Conservation (phyloP, 2,797 vertebrate genomes). For the Phataginus tetradactyla region DNA sequence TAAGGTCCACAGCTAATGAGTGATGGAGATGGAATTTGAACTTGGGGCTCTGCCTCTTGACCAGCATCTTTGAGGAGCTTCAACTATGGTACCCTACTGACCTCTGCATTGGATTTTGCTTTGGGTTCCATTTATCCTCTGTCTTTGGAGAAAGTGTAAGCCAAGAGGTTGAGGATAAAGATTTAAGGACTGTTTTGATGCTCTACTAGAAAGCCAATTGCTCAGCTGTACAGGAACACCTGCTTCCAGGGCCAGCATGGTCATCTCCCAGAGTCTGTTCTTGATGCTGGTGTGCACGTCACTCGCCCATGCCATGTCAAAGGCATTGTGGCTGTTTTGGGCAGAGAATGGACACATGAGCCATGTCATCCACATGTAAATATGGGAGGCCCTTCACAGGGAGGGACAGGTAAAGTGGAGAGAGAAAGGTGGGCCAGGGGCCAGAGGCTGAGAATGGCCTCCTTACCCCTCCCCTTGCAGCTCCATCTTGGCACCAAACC, state of each 20-base stretch:
- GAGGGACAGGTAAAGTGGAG: fast-evolving
- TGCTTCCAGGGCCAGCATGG: neutral
- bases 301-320: neutral
- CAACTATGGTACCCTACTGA: neutral
- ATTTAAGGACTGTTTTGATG: neutral
- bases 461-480: fast-evolving
- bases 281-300: neutral
- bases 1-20: neutral
- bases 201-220: neutral
- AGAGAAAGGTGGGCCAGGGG: neutral
- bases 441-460: neutral
- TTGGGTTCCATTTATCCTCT: neutral
- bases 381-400: too few species aligned
- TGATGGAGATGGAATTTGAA: neutral
- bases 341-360: neutral
- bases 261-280: neutral
- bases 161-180: neutral
- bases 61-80: neutral
- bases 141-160: too few species aligned
- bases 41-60: neutral
- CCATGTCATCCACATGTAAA: fast-evolving
- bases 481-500: fast-evolving
- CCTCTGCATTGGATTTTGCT: neutral
- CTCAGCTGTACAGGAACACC: too few species aligned
- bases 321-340: too few species aligned